Base-by-base conservation (phyloP, 2,113 vertebrate genomes). In the Chrysemys picta region DNA sequence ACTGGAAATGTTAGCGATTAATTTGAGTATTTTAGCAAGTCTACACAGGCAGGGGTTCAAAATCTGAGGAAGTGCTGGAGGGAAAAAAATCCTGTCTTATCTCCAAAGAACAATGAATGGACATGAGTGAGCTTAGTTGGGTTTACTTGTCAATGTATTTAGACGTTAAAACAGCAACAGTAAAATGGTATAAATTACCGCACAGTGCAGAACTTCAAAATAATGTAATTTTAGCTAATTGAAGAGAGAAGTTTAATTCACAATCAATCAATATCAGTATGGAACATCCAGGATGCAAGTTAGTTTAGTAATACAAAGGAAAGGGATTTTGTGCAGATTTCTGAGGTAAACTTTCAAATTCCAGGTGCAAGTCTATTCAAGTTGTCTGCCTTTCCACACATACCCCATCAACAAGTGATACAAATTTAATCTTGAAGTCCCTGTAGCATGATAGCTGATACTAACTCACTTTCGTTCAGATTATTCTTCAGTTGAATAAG, bases 11-110 rank as follows among this genome's bases (percentile, higher is more conserved):
- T 29, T 22, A 85, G 81, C 87, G 84, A 91, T 95, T 88, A 93
- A 94, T 91, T 82, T 75, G 75, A 42, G 0, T 47, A 84, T 95
- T 93, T 94, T 90, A 88, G 91, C 90, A 95, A 95, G 62, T 89
- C 92, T 96, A 95, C 76, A 96, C 83, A 96, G 84, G 75, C 38
- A 80, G 17, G n/a, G 0, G 0, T 89, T 94, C 53, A 47, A 92
- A 92, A 93, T 86, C 50, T 38, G 14, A 97, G 91, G 93, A 96
- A 93, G 72, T 49, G 89, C 80, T 89, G 49, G 35, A 87, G 86
- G 90, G 89, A 65, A 62, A 0, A 3, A 89, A 90, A 92, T 90
- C 17, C 87, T 80, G 76, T 91, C 80, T 85, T 90, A 87, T 88
- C 27, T 19, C n/a, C 80, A 5, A 57, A 89, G 80, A 0, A 1